Evolutionary conservation across 2,113 vertebrate genomes (phyloP).

Genomic region (Equus quagga): DNA sequence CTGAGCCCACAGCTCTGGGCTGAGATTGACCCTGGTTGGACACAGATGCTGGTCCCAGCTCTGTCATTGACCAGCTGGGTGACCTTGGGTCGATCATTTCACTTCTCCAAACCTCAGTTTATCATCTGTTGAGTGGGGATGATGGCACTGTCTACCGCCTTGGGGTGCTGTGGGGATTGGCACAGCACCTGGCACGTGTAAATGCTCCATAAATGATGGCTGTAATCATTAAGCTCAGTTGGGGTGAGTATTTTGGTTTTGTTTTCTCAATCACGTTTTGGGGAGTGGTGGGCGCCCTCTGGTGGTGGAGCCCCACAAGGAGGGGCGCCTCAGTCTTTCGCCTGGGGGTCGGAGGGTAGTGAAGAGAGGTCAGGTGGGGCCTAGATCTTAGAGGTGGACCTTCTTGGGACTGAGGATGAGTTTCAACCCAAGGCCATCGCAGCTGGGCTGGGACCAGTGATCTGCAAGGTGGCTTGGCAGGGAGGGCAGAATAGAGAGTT

Average conservation of each 20-base stretch:
- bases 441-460: not conserved
- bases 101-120: not conserved
- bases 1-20: not conserved
- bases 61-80: not conserved
- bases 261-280: slow-evolving; percentile 51
- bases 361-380: not conserved
- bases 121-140: not conserved
- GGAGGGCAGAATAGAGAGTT: not conserved
- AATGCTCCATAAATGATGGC: not conserved
- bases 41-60: not conserved
- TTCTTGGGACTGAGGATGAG: not conserved
- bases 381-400: not conserved
- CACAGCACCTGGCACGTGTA: not conserved
- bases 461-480: not conserved
- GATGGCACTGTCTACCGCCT: not conserved
- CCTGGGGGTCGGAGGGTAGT: not conserved
- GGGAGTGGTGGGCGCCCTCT: slow-evolving; percentile 76
- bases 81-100: slow-evolving; percentile 46
- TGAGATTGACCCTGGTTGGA: not conserved
- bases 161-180: not conserved
- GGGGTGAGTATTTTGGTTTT: slow-evolving; percentile 20
- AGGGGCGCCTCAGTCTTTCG: not conserved
- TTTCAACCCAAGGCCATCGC: not conserved
- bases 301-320: slow-evolving; percentile 70
- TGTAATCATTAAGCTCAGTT: not conserved